Evolutionary conservation across 1,140 invertebrate genomes (phyloP), one percentile per base, ranked within the genome.

Genomic region (Sitodiplosis mosellana): DNA sequence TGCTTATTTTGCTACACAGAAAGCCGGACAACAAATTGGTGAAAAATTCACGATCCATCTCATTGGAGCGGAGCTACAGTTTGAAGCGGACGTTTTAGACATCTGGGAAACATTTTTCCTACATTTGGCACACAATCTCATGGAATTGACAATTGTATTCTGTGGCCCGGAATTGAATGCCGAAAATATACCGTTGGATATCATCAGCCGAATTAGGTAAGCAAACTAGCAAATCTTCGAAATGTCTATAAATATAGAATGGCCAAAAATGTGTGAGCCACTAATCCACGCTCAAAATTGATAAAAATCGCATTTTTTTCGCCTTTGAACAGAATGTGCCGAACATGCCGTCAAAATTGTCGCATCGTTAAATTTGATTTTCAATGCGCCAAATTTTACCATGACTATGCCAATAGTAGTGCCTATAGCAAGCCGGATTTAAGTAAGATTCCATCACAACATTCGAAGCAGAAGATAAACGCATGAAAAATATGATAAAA

Each of bases 101-200:
- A 78, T 78, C 44, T 83, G 81, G 81, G 81, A 83, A 55, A 67
- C 72, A 21, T 71, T 81, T 53, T 73, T 82, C 47, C 54, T 82
- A 0, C 80, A 83, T 56, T 66, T 78, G 21, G 54, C 73, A 5
- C 74, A 76, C 0, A 54, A 67, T 1, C 51, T 80, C 1, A 67
- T 68, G 44, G 63, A 60, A 22, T 53, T 83, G 0, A 66, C 65
- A 41, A 58, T 83, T 0, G 68, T 75, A 0, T 72, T 83, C 17
- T 59, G 80, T 2, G 78, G 78, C 0, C 73, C 74, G 0, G 77
- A 82, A 57, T 57, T 83, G 0, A 72, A 72, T 52, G 64, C 72
- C 1, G 57, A 63, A 0, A 69, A 68, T 14, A 58, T 75, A 27
- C 69, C 74, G 0, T 54, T 72, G 18, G 65, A 72, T 3, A 51